Evolutionary conservation across 1,140 invertebrate genomes (phyloP).

Genomic region (Drosophila albomicans): DNA sequence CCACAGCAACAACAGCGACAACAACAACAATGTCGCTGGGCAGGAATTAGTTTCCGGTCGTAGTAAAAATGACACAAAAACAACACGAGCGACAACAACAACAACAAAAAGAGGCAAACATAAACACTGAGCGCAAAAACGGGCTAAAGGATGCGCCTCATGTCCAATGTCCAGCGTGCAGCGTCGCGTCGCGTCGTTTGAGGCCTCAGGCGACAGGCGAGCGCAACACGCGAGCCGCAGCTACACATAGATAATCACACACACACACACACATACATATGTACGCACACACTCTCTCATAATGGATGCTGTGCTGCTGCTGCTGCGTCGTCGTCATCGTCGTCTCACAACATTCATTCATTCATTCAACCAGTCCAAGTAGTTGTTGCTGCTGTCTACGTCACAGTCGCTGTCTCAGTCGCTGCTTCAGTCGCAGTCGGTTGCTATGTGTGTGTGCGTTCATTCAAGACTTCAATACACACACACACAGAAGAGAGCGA

Average conservation of each 20-base stretch:
- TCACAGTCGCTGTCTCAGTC: slow-evolving; percentile 23
- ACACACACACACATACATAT: slow-evolving; percentile 2
- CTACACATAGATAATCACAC: slow-evolving; percentile 48
- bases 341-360: slow-evolving; percentile 43
- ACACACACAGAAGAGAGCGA: slow-evolving; percentile 38
- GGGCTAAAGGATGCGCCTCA: slow-evolving; percentile 65
- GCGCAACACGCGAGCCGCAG: slow-evolving; percentile 34
- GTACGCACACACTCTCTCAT: not conserved
- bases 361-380: slow-evolving; percentile 29
- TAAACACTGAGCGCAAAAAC: slow-evolving; percentile 64
- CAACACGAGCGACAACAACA: slow-evolving; percentile 37
- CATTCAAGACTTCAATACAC: slow-evolving; percentile 58
- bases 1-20: slow-evolving; percentile 9
- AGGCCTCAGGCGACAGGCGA: slow-evolving; percentile 31
- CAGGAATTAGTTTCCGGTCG: slow-evolving; percentile 84
- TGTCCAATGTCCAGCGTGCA: slow-evolving; percentile 5
- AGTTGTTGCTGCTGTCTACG: slow-evolving; percentile 10
- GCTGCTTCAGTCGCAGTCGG: slow-evolving; percentile 18
- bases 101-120: slow-evolving; percentile 43
- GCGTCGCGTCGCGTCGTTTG: slow-evolving; percentile 7
- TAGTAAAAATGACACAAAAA: slow-evolving; percentile 84
- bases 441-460: slow-evolving; percentile 31
- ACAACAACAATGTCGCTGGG: slow-evolving; percentile 56
- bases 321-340: slow-evolving; percentile 10
- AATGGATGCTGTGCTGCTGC: slow-evolving; percentile 41